A percentile compares a stretch with the other conserved stretches of the same genome.
These are phyloP conservation scores for Plectrocnemia conspersa DNA, from an alignment of 1,140 invertebrate species.

Conservation along the genomic window DNA sequence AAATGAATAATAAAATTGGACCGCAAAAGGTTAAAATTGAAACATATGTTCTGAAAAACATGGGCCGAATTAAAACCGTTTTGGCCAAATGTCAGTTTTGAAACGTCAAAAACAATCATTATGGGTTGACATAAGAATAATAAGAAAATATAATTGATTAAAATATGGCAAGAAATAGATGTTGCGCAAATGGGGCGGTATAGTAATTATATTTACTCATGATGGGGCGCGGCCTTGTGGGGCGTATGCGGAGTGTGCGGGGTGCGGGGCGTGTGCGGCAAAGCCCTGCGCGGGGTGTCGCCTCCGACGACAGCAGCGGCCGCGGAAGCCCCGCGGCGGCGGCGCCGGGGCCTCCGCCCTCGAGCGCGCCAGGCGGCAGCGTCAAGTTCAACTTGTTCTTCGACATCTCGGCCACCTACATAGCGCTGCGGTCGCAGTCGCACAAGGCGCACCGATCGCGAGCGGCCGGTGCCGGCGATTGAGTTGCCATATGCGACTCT, in stretches of 20 bases:
- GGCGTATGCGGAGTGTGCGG: background rate
- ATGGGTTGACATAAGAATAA: too few species aligned
- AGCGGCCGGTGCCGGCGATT: background rate
- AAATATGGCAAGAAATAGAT: too few species aligned
- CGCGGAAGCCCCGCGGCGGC: too few species aligned
- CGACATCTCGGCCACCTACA: conserved; percentile 58
- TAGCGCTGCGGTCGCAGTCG: background rate
- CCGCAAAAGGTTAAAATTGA: too few species aligned
- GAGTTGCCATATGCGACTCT: too few species aligned
- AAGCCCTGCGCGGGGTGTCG: conserved; percentile 62
- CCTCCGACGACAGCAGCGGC: conserved; percentile 59
- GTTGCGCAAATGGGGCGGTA: background rate
- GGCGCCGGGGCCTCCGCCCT: conserved; percentile 67
- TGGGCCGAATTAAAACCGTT: too few species aligned
- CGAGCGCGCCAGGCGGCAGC: conserved; percentile 77
- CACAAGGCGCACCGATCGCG: background rate
- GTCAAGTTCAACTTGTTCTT: conserved; percentile 93
- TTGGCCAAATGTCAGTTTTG: too few species aligned
- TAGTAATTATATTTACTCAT: conserved; percentile 1
- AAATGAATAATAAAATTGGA: too few species aligned
- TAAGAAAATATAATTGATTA: too few species aligned
- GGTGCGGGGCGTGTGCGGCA: background rate
- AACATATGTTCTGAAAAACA: too few species aligned
- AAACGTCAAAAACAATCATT: too few species aligned
- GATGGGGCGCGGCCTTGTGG: conserved; percentile 1